Evolutionary conservation across 2,888 invertebrate species (phyloP).

Genomic region (Amphipyra tragopoginis): DNA sequence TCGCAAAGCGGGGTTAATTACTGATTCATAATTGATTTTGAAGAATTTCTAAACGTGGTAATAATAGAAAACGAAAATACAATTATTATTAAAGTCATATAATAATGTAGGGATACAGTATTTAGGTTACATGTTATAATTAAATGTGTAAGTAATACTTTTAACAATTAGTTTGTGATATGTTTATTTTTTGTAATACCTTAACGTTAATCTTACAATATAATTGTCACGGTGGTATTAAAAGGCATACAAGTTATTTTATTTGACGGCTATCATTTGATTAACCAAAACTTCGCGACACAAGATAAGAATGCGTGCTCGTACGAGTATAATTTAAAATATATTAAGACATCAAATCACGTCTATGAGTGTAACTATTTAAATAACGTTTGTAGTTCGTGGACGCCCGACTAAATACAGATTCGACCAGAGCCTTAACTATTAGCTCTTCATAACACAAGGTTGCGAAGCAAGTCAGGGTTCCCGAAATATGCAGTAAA

Average conservation of each 20-base stretch:
- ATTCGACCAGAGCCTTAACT: too few relatives aligned
- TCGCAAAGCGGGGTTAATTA: constrained; percentile 1
- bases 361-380: not conserved
- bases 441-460: too few relatives aligned
- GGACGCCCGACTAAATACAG: too few relatives aligned
- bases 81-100: constrained; percentile 17
- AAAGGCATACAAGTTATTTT: constrained; percentile 54
- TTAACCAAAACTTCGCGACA: constrained; percentile 5
- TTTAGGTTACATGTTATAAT: constrained; percentile 52
- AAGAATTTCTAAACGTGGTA: constrained; percentile 1
- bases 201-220: constrained; percentile 58
- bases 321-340: too few relatives aligned
- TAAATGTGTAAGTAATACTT: constrained; percentile 52
- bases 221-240: constrained; percentile 60
- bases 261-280: constrained; percentile 47
- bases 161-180: constrained; percentile 64
- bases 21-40: constrained; percentile 1
- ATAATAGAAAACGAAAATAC: constrained; percentile 20
- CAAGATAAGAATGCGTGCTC: too few relatives aligned
- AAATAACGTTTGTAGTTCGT: too few relatives aligned
- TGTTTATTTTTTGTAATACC: constrained; percentile 64
- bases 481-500: too few relatives aligned
- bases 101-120: constrained; percentile 53
- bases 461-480: too few relatives aligned
- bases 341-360: not conserved